A percentile compares a stretch with the other conserved stretches of the same genome.
Conservation (phyloP, 2,888 invertebrate species). For the Acheta domesticus region DNA sequence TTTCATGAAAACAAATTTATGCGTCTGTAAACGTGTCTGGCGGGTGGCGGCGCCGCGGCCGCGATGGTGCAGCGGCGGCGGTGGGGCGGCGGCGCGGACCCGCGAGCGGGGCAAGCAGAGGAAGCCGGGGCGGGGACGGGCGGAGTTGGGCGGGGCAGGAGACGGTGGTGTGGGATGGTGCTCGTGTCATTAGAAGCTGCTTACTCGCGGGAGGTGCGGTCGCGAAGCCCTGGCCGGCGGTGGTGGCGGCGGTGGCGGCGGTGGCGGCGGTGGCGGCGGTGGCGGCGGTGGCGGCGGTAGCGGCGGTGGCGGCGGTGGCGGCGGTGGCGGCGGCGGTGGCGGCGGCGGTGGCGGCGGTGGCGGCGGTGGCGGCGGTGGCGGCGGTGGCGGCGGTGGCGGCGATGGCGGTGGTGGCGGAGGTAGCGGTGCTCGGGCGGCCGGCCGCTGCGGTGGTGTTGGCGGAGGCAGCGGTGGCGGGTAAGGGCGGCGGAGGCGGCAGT, state of each 20-base stretch:
- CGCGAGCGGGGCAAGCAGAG: background rate
- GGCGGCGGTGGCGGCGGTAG: background rate
- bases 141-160: background rate
- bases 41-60: background rate
- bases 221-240: background rate
- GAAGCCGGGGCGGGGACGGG: background rate
- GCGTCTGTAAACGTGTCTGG: conserved; percentile 3
- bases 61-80: background rate
- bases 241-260: background rate
- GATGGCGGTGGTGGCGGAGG: background rate
- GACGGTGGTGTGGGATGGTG: background rate
- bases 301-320: background rate
- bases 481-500: background rate
- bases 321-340: background rate
- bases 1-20: conserved; percentile 18
- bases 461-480: background rate
- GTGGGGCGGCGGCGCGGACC: background rate
- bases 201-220: conserved; percentile 4
- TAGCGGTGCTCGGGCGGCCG: background rate
- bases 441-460: background rate
- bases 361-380: background rate
- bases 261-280: background rate
- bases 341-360: background rate
- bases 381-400: background rate
- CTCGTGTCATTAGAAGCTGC: conserved; percentile 10